Conservation (phyloP, 2,113 vertebrate genomes). For the Limanda limanda region DNA sequence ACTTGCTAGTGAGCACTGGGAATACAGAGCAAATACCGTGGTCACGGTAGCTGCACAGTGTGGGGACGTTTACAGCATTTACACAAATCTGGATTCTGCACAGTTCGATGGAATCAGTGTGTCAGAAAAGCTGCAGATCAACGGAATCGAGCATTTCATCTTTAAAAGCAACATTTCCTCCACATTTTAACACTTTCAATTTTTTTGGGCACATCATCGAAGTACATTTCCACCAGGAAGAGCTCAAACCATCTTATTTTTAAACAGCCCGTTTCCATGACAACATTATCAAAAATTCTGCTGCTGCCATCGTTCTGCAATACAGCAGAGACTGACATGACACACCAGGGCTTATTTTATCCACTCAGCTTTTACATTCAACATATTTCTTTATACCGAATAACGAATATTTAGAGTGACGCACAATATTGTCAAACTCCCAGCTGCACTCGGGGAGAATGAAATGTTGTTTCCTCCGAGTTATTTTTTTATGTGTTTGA, state of each 20-base stretch:
- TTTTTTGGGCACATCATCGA: slow-evolving; percentile 23
- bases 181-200: slow-evolving; percentile 6
- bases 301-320: slow-evolving; percentile 31
- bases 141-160: neutral
- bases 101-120: neutral
- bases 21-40: slow-evolving; percentile 32
- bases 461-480: slow-evolving; percentile 12
- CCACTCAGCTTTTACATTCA: slow-evolving; percentile 12
- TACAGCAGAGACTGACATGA: slow-evolving; percentile 27
- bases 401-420: slow-evolving; percentile 5
- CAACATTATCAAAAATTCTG: slow-evolving; percentile 52
- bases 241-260: slow-evolving; percentile 32
- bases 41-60: slow-evolving; percentile 12
- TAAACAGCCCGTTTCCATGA: slow-evolving; percentile 52
- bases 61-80: slow-evolving; percentile 12
- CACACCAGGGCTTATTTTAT: slow-evolving; percentile 26
- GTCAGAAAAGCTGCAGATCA: slow-evolving; percentile 2
- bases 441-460: neutral
- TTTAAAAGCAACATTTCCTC: slow-evolving; percentile 17
- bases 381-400: slow-evolving; percentile 10
- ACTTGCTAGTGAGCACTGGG: slow-evolving; percentile 12
- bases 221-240: slow-evolving; percentile 28
- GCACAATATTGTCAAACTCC: slow-evolving; percentile 10
- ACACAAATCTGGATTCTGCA: slow-evolving; percentile 6
- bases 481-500: slow-evolving; percentile 18